These are phyloP conservation scores for Psophia crepitans DNA, from an alignment of 2,113 vertebrate genomes.

Conservation along the genomic window DNA sequence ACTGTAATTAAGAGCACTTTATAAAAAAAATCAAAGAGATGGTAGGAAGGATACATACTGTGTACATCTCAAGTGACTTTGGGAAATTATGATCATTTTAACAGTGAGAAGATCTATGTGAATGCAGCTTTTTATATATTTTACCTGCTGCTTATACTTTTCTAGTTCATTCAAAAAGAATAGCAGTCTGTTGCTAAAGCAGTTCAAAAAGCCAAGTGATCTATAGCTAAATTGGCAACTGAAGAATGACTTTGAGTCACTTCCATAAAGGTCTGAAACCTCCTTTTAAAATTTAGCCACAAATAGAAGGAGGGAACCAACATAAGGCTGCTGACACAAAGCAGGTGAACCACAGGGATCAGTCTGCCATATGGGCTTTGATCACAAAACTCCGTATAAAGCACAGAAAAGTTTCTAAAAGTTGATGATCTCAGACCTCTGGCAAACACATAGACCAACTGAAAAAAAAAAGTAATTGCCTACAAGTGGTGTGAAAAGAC, in stretches of 20 bases:
- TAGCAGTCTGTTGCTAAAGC: conserved; percentile 51
- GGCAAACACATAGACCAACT: not conserved
- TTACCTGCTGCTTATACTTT: conserved; percentile 65
- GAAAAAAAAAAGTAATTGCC: not conserved
- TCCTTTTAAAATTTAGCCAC: conserved; percentile 43
- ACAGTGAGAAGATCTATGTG: not conserved
- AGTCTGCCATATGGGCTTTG: not conserved
- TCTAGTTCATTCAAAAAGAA: conserved; percentile 62
- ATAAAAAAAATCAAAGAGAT: not conserved
- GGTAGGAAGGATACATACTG: conserved; percentile 4
- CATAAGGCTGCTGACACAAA: conserved; percentile 24
- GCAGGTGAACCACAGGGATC: conserved; percentile 7
- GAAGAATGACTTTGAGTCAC: conserved; percentile 33
- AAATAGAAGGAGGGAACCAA: conserved; percentile 48
- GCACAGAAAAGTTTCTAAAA: conserved; percentile 40
- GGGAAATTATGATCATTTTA: conserved; percentile 21
- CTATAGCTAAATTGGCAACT: conserved; percentile 39
- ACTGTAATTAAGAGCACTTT: conserved; percentile 13
- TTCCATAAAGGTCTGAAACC: conserved; percentile 41
- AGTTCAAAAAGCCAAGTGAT: conserved; percentile 38
- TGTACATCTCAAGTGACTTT: not conserved
- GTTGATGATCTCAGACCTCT: not conserved
- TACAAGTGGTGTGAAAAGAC: not conserved
- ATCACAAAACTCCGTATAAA: not conserved
- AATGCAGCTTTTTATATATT: conserved; percentile 56